Evolutionary conservation across 92 coral and sea anemone species (phyloP), one percentile per base, ranked within the genome.

Genomic region (Actinostola sp.): DNA sequence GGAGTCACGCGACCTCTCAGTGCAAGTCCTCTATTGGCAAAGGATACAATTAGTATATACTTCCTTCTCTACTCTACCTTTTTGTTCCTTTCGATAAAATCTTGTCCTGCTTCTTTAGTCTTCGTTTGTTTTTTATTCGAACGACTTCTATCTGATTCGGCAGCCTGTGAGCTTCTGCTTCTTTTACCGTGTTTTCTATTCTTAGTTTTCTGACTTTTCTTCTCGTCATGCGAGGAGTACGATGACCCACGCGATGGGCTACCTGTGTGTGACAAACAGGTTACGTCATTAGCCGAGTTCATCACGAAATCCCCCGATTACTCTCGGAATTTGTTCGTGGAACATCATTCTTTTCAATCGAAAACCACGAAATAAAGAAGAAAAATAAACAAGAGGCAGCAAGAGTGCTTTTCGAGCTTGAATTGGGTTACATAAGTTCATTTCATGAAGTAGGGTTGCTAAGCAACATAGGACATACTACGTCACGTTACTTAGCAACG

Each of bases 71-170:
- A n/a, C n/a, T 5, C 45, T 58, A 93, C 98, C 98, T 82, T 76
- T 60, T 88, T 94, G 73, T 94, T 94, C 26, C 98, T 67, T 72
- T 88, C 89, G 8, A 94, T 82, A 80, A 91, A 94, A 63, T 94
- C 92, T 32, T 76, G 91, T 48, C 71, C 74, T 52, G 75, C 69
- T 34, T 59, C 75, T 33, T 61, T 73, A 21, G 34, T 51, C 49
- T 29, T 68, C 13, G 45, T 56, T 10, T 57, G 30, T 45, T 65
- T 73, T 13, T 66, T 81, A 48, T 57, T 49, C 1, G 75, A 46
- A 26, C 25, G 20, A 12, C 17, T 44, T 44, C 29, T 55, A 19
- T 34, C 73, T 0, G 27, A 23, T 55, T 62, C 60, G 23, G n/a
- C n/a, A n/a, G 33, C 16, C 29, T 51, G 45, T 24, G 75, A 8